A percentile compares a stretch with the other conserved stretches of the same genome.
Conservation (phyloP, 2,888 invertebrate species). For the Tyria jacobaeae region DNA sequence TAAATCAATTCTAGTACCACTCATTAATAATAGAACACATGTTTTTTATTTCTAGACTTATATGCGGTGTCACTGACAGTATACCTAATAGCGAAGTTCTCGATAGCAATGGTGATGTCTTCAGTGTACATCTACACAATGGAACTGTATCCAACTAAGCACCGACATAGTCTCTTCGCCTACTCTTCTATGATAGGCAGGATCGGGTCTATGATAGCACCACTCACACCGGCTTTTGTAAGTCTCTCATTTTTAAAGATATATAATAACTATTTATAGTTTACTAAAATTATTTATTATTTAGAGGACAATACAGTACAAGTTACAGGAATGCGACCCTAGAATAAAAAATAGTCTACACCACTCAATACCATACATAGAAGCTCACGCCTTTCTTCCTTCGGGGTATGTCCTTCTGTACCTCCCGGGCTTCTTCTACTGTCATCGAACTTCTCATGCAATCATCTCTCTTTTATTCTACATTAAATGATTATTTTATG, state of each 20-base stretch:
- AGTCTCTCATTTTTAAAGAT: conserved; percentile 41
- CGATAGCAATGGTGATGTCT: conserved; percentile 86
- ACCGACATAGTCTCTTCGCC: conserved; percentile 86
- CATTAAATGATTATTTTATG: too few species aligned
- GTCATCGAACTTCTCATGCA: too few species aligned
- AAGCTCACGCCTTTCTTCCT: too few species aligned
- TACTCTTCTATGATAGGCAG: conserved; percentile 88
- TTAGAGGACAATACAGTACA: too few species aligned
- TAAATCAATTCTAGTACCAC: not conserved
- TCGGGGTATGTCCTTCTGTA: too few species aligned
- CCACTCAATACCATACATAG: too few species aligned
- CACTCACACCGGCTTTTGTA: conserved; percentile 88
- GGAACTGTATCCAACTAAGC: conserved; percentile 87
- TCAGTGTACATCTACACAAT: conserved; percentile 87
- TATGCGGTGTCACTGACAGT: conserved; percentile 70
- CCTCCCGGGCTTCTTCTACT: too few species aligned
- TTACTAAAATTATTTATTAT: too few species aligned
- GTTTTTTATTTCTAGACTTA: not conserved
- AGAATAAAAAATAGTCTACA: not conserved
- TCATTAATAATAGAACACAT: not conserved
- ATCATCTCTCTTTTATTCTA: too few species aligned
- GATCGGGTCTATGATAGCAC: conserved; percentile 87
- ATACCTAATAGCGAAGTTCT: conserved; percentile 86
- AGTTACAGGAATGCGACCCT: too few species aligned
- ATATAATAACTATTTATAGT: not conserved